Evolutionary conservation across 2,113 vertebrate genomes (phyloP), one percentile per base, ranked within the genome.

Genomic region (Gulo gulo): DNA sequence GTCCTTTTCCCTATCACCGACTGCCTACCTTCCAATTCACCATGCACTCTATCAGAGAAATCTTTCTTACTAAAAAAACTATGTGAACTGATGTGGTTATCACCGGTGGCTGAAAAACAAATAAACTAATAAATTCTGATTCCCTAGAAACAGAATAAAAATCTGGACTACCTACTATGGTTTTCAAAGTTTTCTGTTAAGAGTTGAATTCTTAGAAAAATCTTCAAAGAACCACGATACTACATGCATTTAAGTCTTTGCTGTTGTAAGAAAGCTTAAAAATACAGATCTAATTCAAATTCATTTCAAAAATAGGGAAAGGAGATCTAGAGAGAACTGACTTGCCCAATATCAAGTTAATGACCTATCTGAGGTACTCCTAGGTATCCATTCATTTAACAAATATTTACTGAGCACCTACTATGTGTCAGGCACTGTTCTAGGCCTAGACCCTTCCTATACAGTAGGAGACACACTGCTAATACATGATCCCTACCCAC

Each of bases 241-340:
- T 81, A 57, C 8, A 67, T 39, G 80, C 24, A 89, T 42, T 71
- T 84, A 94, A 81, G 50, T 42, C 31, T 88, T 92, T 2, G 2
- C 21, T 63, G n/a, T 50, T 67, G 57, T 47, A 79, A 92, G 50
- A 92, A 90, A 80, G 47, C 36, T 55, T 74, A 21, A 57, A 78
- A 81, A 81, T 7, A 84, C 4, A 1, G 4, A 95, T 36, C 31
- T n/a, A 71, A 85, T 71, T 50, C 39, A 97, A 82, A 26, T 34
- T 91, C 76, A 87, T 78, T 94, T 87, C 88, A 73, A 82, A 82
- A 81, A 81, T 4, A 95, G 26, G 36, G 36, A 76, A 84, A 91
- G 23, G 50, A 59, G 20, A 39, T 59, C 45, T 57, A 73, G 34
- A 84, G 69, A 94, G 45, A 95, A 87, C 7, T 52, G 23, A 67